These are phyloP conservation scores for Dipus sagitta DNA, from an alignment of 2,797 vertebrate species.

Conservation along the genomic window DNA sequence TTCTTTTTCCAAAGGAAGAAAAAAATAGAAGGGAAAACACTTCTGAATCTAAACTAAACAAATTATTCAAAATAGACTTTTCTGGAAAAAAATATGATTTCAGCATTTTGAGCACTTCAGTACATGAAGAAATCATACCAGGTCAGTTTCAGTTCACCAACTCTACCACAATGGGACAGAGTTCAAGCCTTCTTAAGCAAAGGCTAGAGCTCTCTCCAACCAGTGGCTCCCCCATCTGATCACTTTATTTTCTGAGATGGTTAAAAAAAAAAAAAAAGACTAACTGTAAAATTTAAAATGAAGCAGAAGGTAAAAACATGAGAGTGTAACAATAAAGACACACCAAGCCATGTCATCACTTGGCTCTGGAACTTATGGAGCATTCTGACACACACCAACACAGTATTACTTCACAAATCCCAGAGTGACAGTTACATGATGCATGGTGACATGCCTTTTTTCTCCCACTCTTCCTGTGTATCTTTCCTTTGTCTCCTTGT, in stretches of 20 bases:
- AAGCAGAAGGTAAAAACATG: neutral
- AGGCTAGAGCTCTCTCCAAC: neutral
- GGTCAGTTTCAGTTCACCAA: neutral
- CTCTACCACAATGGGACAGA: neutral
- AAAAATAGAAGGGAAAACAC: neutral
- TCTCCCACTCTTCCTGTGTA: neutral
- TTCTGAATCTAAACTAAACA: conserved; percentile 51
- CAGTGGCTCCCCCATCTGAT: neutral
- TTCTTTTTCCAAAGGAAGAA: conserved; percentile 17
- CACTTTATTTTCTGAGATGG: neutral
- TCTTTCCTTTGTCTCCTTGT: neutral
- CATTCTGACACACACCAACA: neutral
- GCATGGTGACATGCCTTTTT: neutral
- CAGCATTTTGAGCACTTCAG: neutral
- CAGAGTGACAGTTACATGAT: neutral
- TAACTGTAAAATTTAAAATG: neutral
- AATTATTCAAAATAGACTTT: conserved; percentile 54
- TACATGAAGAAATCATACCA: neutral
- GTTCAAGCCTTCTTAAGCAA: neutral
- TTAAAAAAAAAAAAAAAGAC: conserved; percentile 14
- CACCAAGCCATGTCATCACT: neutral
- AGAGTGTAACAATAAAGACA: neutral
- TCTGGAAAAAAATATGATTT: conserved; percentile 3
- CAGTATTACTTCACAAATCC: neutral
- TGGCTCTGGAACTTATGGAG: neutral